Evolutionary conservation across 2,113 vertebrate species (phyloP).

Genomic region (Scytalopus superciliaris): DNA sequence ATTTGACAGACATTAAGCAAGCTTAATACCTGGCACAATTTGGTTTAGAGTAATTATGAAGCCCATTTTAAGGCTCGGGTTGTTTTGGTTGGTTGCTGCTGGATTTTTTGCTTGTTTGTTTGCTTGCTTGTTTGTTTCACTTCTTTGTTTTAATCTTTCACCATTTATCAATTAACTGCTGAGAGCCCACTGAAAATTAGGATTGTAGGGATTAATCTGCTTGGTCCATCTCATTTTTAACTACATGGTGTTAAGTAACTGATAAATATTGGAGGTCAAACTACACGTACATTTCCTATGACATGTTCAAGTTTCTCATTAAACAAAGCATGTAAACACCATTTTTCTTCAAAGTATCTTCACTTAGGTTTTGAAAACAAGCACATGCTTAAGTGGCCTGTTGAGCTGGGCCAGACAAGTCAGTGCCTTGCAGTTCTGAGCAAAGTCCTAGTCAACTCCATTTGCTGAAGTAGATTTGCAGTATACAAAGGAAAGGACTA

Average conservation of each 20-base stretch:
- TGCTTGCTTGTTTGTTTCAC: too few species aligned
- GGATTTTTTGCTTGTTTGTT: too few species aligned
- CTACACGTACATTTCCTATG: not conserved
- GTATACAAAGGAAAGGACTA: not conserved
- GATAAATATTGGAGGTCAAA: not conserved
- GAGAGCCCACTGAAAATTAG: not conserved
- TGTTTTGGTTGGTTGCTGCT: not conserved
- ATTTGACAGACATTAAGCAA: not conserved
- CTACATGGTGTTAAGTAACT: not conserved
- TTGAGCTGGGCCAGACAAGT: not conserved
- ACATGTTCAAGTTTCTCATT: rapidly evolving
- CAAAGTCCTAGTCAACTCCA: not conserved
- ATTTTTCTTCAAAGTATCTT: not conserved
- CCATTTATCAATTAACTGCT: not conserved
- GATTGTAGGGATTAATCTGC: not conserved
- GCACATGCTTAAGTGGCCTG: not conserved
- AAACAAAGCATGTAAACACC: not conserved
- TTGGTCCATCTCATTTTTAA: not conserved
- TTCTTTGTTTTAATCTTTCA: not conserved
- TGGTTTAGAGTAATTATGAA: not conserved
- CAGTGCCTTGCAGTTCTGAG: not conserved
- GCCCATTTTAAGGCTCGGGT: not conserved
- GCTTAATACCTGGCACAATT: not conserved
- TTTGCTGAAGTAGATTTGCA: not conserved
- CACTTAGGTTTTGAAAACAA: not conserved